These are phyloP conservation scores for Myathropa florea DNA, from an alignment of 2,888 invertebrate species.

Conservation along the genomic window DNA sequence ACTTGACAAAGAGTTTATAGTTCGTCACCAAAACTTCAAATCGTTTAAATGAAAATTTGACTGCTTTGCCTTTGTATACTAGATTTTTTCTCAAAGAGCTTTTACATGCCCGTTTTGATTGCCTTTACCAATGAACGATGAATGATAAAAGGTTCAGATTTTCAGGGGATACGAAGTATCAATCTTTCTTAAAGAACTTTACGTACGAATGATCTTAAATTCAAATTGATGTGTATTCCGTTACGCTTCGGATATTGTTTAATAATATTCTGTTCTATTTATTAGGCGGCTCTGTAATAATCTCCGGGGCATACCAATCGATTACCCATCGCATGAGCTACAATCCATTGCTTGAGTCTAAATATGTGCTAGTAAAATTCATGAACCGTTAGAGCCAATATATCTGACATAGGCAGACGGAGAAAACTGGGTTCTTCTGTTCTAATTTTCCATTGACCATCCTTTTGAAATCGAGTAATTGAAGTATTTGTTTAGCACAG, in stretches of 20 bases:
- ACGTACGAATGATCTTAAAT: not conserved
- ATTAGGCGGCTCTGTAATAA: not conserved
- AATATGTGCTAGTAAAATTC: slow-evolving; percentile 7
- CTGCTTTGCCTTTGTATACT: no score
- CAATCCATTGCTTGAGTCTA: not conserved
- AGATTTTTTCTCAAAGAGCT: not conserved
- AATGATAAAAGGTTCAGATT: no score
- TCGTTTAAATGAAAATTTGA: not conserved
- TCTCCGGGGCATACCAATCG: not conserved
- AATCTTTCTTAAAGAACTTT: no score
- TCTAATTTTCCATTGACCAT: not conserved
- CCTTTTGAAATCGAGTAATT: not conserved
- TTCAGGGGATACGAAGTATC: no score
- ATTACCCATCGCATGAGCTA: not conserved
- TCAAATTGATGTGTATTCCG: not conserved
- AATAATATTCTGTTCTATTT: not conserved
- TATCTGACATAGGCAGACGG: slow-evolving; percentile 13
- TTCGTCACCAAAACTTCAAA: not conserved
- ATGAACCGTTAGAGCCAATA: slow-evolving; percentile 10
- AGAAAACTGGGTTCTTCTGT: not conserved
- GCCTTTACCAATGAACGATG: no score
- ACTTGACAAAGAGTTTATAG: not conserved
- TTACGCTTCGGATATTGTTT: not conserved
- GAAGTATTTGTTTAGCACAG: not conserved
- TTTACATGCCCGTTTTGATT: no score